Evolutionary conservation across 2,797 vertebrate genomes (phyloP).

Genomic region (Onychomys leucogaster): DNA sequence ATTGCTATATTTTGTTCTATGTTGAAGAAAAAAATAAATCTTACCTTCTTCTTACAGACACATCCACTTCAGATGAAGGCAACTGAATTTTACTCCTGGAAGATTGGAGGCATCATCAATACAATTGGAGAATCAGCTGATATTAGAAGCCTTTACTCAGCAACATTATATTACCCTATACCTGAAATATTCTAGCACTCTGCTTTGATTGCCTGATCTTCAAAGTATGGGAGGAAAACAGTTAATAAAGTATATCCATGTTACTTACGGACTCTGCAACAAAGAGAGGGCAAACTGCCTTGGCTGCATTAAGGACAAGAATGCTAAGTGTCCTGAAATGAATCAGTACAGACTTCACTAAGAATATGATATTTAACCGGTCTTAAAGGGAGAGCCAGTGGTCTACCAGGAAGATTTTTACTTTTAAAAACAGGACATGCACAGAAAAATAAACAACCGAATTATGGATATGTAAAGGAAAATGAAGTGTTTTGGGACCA

Average conservation of each 20-base stretch:
- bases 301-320: neutral
- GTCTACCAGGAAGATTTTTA: neutral
- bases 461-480: constrained; percentile 5
- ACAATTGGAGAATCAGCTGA: neutral
- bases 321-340: neutral
- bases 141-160: neutral
- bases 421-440: neutral
- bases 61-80: neutral
- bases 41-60: neutral
- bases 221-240: neutral
- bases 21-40: constrained; percentile 1
- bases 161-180: neutral
- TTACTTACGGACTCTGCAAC: neutral
- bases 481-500: neutral
- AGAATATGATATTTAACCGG: neutral
- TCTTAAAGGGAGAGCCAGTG: neutral
- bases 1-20: neutral
- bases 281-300: neutral
- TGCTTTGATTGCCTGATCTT: neutral
- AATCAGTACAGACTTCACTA: neutral
- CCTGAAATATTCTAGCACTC: neutral
- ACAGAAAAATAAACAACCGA: neutral
- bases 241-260: neutral
- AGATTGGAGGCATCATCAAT: neutral
- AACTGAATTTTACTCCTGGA: neutral